Conservation (phyloP, 2,113 vertebrate genomes). For the Cryptomyrus ogoouensis region DNA sequence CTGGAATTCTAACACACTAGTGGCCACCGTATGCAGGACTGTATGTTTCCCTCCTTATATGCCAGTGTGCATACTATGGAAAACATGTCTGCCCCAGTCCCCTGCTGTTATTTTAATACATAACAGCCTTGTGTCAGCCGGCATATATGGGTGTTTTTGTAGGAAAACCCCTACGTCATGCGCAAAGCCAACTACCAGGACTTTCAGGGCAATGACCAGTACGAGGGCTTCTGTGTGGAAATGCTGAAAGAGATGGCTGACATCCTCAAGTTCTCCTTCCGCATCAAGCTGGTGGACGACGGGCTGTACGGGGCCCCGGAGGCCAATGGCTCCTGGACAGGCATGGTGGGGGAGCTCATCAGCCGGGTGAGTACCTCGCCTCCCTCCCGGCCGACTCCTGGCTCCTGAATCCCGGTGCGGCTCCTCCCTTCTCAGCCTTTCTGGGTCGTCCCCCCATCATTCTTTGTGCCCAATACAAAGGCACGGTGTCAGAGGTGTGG, state of each 20-base stretch:
- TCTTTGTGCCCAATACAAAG: neutral
- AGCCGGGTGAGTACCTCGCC: slow-evolving; percentile 65
- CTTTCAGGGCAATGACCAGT: slow-evolving; percentile 69
- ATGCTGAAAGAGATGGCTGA: slow-evolving; percentile 78
- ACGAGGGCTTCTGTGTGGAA: slow-evolving; percentile 89
- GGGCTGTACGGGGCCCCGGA: slow-evolving; percentile 80
- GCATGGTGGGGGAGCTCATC: slow-evolving; percentile 90
- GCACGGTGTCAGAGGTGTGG: neutral
- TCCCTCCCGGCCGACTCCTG: neutral
- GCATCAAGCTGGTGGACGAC: slow-evolving; percentile 81
- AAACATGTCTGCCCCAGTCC: neutral
- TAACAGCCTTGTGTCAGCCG: neutral
- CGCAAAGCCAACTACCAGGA: slow-evolving; percentile 71
- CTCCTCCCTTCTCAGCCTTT: neutral
- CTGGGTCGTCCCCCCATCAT: neutral
- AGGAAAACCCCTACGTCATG: slow-evolving; percentile 91
- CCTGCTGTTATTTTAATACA: neutral
- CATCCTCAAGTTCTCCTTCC: slow-evolving; percentile 79
- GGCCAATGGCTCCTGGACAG: slow-evolving; percentile 85
- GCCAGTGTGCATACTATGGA: neutral
- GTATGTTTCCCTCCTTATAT: neutral
- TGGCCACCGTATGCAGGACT: neutral
- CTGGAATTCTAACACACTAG: neutral
- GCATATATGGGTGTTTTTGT: neutral
- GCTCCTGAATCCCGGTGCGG: neutral